A percentile compares a stretch with the other conserved stretches of the same genome.
Evolutionary conservation across 2,888 invertebrate species (phyloP).

Genomic region (Cephus sareptanus): DNA sequence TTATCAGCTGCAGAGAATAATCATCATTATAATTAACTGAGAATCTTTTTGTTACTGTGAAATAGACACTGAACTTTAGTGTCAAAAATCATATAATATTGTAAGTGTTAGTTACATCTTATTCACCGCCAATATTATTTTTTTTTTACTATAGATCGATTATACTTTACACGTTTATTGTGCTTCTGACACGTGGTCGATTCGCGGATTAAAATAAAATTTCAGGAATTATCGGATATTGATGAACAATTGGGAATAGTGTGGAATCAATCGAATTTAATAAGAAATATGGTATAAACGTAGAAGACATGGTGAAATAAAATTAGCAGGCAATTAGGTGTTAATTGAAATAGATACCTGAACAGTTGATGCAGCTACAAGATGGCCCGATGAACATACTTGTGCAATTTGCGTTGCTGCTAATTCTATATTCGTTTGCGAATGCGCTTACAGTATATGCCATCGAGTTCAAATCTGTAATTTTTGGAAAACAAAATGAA

Average conservation of each 20-base stretch:
- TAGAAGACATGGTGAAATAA: background rate
- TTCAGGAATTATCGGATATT: background rate
- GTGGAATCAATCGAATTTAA: background rate
- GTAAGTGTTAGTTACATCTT: background rate
- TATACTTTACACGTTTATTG: background rate
- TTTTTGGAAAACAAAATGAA: background rate
- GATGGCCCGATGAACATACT: background rate
- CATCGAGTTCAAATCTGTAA: constrained; percentile 1
- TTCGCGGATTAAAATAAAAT: background rate
- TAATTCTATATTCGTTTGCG: background rate
- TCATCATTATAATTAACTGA: background rate
- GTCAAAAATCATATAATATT: background rate
- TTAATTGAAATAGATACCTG: background rate
- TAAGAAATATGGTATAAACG: background rate
- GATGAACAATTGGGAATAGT: background rate
- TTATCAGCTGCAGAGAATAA: background rate
- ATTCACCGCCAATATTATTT: background rate
- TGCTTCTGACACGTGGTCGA: background rate
- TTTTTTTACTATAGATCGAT: background rate
- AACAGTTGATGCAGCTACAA: background rate
- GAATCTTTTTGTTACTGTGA: background rate
- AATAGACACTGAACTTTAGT: background rate
- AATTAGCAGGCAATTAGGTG: background rate
- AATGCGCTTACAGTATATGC: background rate
- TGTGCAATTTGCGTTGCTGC: background rate